Evolutionary conservation across 2,888 invertebrate species (phyloP).

Genomic region (Amphipoea lucens): DNA sequence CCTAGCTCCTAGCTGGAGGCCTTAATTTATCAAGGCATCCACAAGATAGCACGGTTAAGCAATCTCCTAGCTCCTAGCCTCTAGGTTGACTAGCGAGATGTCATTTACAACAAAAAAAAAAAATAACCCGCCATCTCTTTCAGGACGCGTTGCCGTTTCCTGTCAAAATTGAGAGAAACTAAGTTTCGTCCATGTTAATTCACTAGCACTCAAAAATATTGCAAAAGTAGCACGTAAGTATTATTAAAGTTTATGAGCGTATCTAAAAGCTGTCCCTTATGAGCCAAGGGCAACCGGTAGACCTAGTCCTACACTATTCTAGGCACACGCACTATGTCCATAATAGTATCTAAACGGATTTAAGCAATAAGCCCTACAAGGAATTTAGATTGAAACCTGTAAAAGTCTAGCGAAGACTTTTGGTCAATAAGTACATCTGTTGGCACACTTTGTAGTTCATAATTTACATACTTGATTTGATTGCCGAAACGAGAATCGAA

Average conservation of each 20-base stretch:
- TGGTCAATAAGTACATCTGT: constrained; percentile 29
- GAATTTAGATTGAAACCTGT: constrained; percentile 55
- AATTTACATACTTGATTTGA: constrained; percentile 6
- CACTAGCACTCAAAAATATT: constrained; percentile 39
- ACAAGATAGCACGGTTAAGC: not conserved
- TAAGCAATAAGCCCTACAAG: constrained; percentile 72
- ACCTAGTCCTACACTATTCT: constrained; percentile 64
- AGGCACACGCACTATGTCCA: constrained; percentile 68
- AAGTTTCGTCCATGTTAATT: not conserved
- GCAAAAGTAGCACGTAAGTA: constrained; percentile 55
- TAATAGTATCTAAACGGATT: constrained; percentile 74
- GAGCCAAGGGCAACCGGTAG: constrained; percentile 78
- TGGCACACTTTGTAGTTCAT: constrained; percentile 16
- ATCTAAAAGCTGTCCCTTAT: constrained; percentile 74
- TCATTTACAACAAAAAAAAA: not conserved
- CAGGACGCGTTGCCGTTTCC: not conserved
- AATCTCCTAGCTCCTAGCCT: not conserved
- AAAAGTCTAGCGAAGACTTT: constrained; percentile 44
- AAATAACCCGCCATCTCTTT: not conserved
- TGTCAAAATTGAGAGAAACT: not conserved
- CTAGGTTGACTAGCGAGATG: not conserved
- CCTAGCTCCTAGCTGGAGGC: not conserved
- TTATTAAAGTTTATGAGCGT: constrained; percentile 61
- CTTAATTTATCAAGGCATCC: not conserved
- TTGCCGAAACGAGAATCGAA: constrained; percentile 3